These are phyloP conservation scores for Helicorthomorpha holstii DNA, from an alignment of 1,140 invertebrate genomes.

Conservation along the genomic window DNA sequence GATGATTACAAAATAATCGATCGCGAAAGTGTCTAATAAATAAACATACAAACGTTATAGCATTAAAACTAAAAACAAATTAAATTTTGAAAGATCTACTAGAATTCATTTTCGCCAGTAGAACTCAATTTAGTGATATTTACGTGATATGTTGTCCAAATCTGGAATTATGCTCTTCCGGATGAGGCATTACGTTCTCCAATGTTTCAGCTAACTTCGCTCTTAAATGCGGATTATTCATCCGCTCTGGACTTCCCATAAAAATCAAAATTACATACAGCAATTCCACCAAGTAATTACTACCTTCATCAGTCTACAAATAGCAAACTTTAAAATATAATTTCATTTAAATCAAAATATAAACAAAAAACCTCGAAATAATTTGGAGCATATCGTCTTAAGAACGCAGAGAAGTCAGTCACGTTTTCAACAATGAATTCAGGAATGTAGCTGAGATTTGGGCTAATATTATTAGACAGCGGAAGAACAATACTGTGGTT, in stretches of 20 bases:
- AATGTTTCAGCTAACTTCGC: slow-evolving; percentile 76
- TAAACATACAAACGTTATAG: background rate
- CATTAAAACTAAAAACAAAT: too few species aligned
- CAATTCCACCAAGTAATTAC: slow-evolving; percentile 44
- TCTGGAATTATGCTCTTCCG: slow-evolving; percentile 24
- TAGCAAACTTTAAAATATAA: background rate
- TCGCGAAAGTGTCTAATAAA: slow-evolving; percentile 28
- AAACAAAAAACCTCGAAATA: slow-evolving; percentile 30
- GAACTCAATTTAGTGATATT: too few species aligned
- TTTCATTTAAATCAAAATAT: background rate
- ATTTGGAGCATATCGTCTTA: slow-evolving; percentile 42
- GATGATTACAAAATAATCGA: slow-evolving; percentile 59
- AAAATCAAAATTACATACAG: slow-evolving; percentile 47
- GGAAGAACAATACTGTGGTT: slow-evolving; percentile 43
- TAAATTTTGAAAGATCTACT: too few species aligned
- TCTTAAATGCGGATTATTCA: slow-evolving; percentile 83
- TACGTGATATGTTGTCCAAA: too few species aligned
- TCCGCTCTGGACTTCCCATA: slow-evolving; percentile 54
- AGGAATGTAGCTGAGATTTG: slow-evolving; percentile 54
- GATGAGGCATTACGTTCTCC: slow-evolving; percentile 56
- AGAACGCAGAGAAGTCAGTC: slow-evolving; percentile 54
- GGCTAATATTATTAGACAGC: slow-evolving; percentile 37
- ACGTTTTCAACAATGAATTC: slow-evolving; percentile 83
- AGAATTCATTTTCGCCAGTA: too few species aligned
- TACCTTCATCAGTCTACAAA: slow-evolving; percentile 10